Percentiles rank a stretch among this genome's conserved stretches.
Evolutionary conservation across 2,113 vertebrate species (phyloP).

Genomic region (Danionella cerebrum): DNA sequence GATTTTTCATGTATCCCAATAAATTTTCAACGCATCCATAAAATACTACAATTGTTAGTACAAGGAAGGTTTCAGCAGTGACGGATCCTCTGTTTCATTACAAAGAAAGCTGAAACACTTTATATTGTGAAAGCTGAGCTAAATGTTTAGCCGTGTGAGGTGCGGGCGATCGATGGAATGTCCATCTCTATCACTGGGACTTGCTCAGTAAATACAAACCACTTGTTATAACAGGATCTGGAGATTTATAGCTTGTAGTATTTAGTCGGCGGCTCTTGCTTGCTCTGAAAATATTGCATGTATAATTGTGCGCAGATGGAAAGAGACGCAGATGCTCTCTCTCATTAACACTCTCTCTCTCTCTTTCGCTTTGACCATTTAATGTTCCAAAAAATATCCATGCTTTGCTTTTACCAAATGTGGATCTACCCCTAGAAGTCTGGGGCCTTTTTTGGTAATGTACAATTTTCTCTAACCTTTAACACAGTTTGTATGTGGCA

Average conservation of each 20-base stretch:
- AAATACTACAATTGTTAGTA: too few species aligned
- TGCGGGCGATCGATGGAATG: constrained; percentile 52
- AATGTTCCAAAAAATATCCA: too few species aligned
- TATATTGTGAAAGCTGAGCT: constrained; percentile 57
- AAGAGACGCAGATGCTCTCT: constrained; percentile 53
- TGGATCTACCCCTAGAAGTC: too few species aligned
- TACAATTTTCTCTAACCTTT: too few species aligned
- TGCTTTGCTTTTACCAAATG: too few species aligned
- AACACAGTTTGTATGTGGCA: too few species aligned
- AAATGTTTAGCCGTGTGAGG: constrained; percentile 21
- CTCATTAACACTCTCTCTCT: constrained; percentile 20
- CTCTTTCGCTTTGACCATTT: too few species aligned
- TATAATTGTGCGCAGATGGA: constrained; percentile 69
- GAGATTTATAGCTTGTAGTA: constrained; percentile 70
- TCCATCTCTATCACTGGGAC: constrained; percentile 50
- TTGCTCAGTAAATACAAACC: constrained; percentile 64
- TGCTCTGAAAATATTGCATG: constrained; percentile 63
- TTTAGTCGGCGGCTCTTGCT: constrained; percentile 64
- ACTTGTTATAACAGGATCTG: constrained; percentile 75
- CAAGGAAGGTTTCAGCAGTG: constrained; percentile 45
- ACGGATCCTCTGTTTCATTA: constrained; percentile 48
- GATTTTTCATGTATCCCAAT: too few species aligned
- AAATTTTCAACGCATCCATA: too few species aligned
- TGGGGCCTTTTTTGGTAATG: too few species aligned
- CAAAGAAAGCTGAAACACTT: constrained; percentile 56